phyloP scores from a whole-genome alignment of 2,888 invertebrate species.

The Cheilosia vernalis region DNA sequence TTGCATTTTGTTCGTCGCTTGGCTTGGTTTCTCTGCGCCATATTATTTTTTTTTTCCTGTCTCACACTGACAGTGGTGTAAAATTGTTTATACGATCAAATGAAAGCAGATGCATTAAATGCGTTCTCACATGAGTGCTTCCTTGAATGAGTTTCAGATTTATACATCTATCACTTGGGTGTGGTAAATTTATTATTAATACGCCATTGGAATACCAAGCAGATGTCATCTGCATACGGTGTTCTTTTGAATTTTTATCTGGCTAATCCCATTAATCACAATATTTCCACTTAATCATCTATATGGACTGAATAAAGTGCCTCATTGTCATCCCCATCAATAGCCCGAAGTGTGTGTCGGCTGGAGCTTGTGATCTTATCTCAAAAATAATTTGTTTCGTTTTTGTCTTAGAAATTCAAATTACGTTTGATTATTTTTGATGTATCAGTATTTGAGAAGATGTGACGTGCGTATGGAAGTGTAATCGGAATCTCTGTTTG shows the following conservation, averaged over 20 bases:
- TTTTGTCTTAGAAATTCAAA: slow-evolving; percentile 19
- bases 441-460: slow-evolving; percentile 7
- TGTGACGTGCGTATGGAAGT: slow-evolving; percentile 18
- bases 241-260: neutral
- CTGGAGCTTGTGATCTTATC: slow-evolving; percentile 32
- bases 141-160: slow-evolving; percentile 15
- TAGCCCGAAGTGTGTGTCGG: slow-evolving; percentile 28
- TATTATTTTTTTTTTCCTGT: neutral
- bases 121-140: slow-evolving; percentile 36
- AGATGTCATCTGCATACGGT: neutral
- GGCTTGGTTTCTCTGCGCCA: neutral
- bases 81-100: slow-evolving; percentile 7
- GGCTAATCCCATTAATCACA: neutral
- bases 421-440: slow-evolving; percentile 28
- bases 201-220: slow-evolving; percentile 12
- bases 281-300: slow-evolving; percentile 24
- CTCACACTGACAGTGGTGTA: neutral
- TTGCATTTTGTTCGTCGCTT: slow-evolving; percentile 4
- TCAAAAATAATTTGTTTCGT: neutral
- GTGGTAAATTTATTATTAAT: slow-evolving; percentile 29
- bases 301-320: slow-evolving; percentile 4
- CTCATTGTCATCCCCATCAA: slow-evolving; percentile 1
- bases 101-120: slow-evolving; percentile 26
- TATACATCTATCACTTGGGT: slow-evolving; percentile 36
- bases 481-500: slow-evolving; percentile 29